These are phyloP conservation scores for Aldabrachelys gigantea DNA, from an alignment of 2,113 vertebrate genomes.

Conservation along the genomic window DNA sequence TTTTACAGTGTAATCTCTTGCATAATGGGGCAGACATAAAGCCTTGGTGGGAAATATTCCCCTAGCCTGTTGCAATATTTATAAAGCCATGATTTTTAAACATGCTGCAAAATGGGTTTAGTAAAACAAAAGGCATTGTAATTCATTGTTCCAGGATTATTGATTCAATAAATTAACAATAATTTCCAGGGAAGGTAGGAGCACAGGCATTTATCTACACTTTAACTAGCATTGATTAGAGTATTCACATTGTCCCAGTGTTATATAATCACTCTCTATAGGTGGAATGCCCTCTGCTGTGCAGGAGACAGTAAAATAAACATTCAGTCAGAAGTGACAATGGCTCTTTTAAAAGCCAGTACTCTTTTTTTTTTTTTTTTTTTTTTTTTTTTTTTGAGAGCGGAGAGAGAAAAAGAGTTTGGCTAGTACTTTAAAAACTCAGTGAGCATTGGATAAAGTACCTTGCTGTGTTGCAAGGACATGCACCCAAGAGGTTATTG, in stretches of 20 bases:
- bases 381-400: not conserved
- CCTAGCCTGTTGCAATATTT: slow-evolving; percentile 67
- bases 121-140: slow-evolving; percentile 78
- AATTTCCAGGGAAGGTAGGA: slow-evolving; percentile 74
- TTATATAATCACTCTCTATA: slow-evolving; percentile 75
- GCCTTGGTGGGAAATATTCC: slow-evolving; percentile 53
- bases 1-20: slow-evolving; percentile 64
- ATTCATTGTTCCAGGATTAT: slow-evolving; percentile 81
- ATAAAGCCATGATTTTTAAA: slow-evolving; percentile 70
- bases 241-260: slow-evolving; percentile 73
- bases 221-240: slow-evolving; percentile 77
- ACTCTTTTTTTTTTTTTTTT: not conserved
- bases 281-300: slow-evolving; percentile 68
- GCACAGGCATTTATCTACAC: slow-evolving; percentile 69
- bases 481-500: not conserved
- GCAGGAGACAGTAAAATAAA: slow-evolving; percentile 76
- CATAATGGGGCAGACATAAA: slow-evolving; percentile 64
- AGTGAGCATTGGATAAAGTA: not conserved
- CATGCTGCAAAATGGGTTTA: slow-evolving; percentile 60
- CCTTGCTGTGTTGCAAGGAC: slow-evolving; percentile 43
- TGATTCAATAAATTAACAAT: slow-evolving; percentile 81
- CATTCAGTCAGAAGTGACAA: slow-evolving; percentile 70
- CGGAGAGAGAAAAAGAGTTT: slow-evolving; percentile 39
- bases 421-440: slow-evolving; percentile 44
- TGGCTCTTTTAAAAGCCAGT: slow-evolving; percentile 71